Conservation (phyloP, 1,140 invertebrate genomes). For the Charaxes varanes region DNA sequence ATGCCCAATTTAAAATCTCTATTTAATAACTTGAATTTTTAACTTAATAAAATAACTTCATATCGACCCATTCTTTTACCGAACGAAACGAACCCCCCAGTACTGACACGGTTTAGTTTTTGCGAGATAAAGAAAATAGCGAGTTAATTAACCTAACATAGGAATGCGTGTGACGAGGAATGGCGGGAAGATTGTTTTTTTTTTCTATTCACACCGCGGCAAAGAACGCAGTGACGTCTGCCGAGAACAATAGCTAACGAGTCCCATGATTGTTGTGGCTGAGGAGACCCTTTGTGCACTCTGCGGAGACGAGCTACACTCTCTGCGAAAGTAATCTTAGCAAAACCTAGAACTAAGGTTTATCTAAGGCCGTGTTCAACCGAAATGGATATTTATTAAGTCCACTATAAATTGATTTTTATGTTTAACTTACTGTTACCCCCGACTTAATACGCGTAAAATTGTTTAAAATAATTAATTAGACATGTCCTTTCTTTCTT, state of each 20-base stretch:
- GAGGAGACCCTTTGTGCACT: constrained; percentile 41
- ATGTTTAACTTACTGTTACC: too few species aligned
- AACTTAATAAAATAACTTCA: too few species aligned
- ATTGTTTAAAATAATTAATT: too few species aligned
- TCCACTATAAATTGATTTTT: too few species aligned
- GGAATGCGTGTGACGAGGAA: constrained; percentile 23
- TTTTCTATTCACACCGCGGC: constrained; percentile 23
- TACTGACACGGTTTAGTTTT: constrained; percentile 22
- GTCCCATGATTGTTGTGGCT: constrained; percentile 43
- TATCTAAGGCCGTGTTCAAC: too few species aligned
- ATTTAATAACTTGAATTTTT: neutral
- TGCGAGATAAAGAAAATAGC: constrained; percentile 12
- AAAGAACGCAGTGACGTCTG: constrained; percentile 22
- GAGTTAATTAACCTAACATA: constrained; percentile 24
- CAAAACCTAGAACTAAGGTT: too few species aligned
- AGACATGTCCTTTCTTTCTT: too few species aligned
- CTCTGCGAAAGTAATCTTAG: neutral
- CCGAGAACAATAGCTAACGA: constrained; percentile 54
- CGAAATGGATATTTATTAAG: too few species aligned
- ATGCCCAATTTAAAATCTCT: too few species aligned
- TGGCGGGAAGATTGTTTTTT: constrained; percentile 16
- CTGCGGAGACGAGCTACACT: constrained; percentile 31
- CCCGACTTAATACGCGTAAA: too few species aligned
- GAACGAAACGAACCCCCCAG: neutral
- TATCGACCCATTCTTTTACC: too few species aligned